Evolutionary conservation across 2,113 vertebrate genomes (phyloP).

Genomic region (Paralichthys olivaceus): DNA sequence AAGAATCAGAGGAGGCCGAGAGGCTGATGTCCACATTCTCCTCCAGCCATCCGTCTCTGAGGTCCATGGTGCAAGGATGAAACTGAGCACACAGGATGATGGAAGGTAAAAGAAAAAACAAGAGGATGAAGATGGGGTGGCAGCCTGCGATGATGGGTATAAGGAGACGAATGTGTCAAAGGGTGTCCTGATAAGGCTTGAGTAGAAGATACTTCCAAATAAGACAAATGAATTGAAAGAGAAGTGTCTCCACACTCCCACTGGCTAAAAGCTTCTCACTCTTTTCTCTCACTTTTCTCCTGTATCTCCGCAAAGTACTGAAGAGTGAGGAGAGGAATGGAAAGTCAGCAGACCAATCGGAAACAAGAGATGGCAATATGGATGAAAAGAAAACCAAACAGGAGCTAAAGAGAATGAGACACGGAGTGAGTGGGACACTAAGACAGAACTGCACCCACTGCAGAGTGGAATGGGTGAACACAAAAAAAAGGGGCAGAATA

Average conservation of each 20-base stretch:
- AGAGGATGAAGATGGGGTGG: background rate
- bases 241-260: background rate
- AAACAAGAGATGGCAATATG: background rate
- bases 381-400: slow-evolving; percentile 2
- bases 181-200: too few relatives aligned
- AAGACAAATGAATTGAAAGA: slow-evolving; percentile 2
- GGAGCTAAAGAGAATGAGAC: slow-evolving; percentile 6
- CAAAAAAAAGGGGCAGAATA: slow-evolving; percentile 30
- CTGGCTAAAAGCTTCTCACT: slow-evolving; percentile 7
- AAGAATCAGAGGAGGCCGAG: slow-evolving; percentile 60
- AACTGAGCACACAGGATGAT: background rate
- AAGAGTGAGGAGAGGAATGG: background rate
- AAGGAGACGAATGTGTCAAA: background rate
- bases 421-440: background rate
- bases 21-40: slow-evolving; percentile 47
- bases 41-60: slow-evolving; percentile 11
- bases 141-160: background rate
- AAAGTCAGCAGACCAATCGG: slow-evolving; percentile 31
- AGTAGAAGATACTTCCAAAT: slow-evolving; percentile 5
- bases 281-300: slow-evolving; percentile 9
- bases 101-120: background rate
- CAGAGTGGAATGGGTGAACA: background rate
- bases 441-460: background rate
- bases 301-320: slow-evolving; percentile 18
- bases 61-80: slow-evolving; percentile 46